Evolutionary conservation across 2,797 vertebrate species (phyloP).

Genomic region (Erethizon dorsatum): DNA sequence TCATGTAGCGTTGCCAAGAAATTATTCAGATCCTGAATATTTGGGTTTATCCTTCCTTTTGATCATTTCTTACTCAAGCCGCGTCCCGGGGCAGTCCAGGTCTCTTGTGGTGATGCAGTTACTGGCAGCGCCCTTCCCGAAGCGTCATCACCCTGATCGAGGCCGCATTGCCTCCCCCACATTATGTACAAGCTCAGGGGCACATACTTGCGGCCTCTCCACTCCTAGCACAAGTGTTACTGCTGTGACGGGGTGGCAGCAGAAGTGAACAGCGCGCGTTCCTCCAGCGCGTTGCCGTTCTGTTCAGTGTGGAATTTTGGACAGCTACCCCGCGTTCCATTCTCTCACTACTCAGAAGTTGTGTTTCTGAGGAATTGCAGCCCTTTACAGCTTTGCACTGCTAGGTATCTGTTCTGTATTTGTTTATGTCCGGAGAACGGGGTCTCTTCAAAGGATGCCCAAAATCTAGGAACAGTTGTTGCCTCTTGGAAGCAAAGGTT

Average conservation of each 20-base stretch:
- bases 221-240: background rate
- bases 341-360: conserved; percentile 15
- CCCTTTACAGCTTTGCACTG: background rate
- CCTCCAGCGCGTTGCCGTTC: background rate
- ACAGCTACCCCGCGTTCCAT: background rate
- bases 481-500: background rate
- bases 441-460: background rate
- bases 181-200: background rate
- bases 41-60: conserved; percentile 7
- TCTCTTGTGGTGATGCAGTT: background rate
- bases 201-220: background rate
- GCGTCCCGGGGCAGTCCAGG: background rate
- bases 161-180: too few species aligned
- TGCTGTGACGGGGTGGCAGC: background rate
- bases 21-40: background rate
- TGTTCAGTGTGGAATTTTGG: background rate
- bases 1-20: background rate
- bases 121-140: background rate
- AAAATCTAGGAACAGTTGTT: conserved; percentile 50
- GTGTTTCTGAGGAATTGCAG: background rate
- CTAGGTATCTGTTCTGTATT: background rate
- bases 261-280: background rate
- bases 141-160: background rate
- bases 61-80: conserved; percentile 5
- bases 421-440: background rate